Percentiles rank a stretch among this genome's conserved stretches.
Evolutionary conservation across 2,888 invertebrate species (phyloP).

Genomic region (Tachina lurida): DNA sequence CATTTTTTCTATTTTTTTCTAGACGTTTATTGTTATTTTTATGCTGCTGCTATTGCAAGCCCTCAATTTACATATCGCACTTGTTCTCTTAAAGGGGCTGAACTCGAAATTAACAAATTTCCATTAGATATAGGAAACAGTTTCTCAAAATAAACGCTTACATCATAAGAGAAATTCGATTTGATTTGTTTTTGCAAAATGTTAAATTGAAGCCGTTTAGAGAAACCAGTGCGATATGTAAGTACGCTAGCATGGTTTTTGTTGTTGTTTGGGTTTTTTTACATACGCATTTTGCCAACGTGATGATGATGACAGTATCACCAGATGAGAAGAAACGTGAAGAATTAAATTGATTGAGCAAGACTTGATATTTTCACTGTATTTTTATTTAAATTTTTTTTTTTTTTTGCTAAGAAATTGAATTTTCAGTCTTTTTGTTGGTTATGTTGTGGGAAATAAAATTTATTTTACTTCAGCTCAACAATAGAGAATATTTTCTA

Average conservation of each 20-base stretch:
- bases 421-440: conserved; percentile 47
- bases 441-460: conserved; percentile 46
- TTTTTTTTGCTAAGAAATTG: conserved; percentile 58
- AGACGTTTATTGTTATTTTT: neutral
- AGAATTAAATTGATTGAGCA: neutral
- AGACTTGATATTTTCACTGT: neutral
- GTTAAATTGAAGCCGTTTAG: too few relatives aligned
- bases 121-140: too few relatives aligned
- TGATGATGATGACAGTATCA: neutral
- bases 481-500: neutral
- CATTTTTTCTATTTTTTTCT: conserved; percentile 45
- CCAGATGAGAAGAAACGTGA: neutral
- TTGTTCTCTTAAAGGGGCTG: too few relatives aligned
- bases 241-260: neutral
- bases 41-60: neutral
- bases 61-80: too few relatives aligned
- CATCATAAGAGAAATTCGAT: too few relatives aligned
- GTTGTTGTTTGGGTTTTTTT: neutral
- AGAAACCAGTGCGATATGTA: too few relatives aligned
- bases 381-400: too few relatives aligned
- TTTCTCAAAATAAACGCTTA: too few relatives aligned
- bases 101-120: too few relatives aligned
- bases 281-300: neutral
- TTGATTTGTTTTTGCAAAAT: too few relatives aligned
- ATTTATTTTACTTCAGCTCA: conserved; percentile 29